Conservation (phyloP, 1,140 invertebrate species). For the Nebria ingens region DNA sequence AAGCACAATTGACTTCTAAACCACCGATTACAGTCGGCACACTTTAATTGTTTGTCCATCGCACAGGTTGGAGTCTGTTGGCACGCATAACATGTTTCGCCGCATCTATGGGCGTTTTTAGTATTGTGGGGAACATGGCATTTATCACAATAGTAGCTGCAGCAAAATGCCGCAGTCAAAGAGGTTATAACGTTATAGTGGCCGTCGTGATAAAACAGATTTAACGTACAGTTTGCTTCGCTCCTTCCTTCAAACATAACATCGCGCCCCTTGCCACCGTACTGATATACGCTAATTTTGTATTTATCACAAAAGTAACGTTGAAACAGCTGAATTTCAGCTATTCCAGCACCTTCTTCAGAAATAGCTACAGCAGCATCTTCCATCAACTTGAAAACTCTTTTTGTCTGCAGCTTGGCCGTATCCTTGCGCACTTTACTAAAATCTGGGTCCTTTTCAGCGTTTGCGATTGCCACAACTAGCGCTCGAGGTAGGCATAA, state of each 20-base stretch:
- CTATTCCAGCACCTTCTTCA: background rate
- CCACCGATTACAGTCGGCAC: slow-evolving; percentile 7
- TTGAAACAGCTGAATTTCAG: slow-evolving; percentile 11
- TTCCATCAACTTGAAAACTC: background rate
- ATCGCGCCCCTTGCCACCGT: slow-evolving; percentile 4
- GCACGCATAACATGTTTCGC: background rate
- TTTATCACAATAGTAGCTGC: background rate
- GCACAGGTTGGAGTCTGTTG: slow-evolving; percentile 9
- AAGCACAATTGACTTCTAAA: slow-evolving; percentile 13
- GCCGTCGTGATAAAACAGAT: slow-evolving; percentile 9
- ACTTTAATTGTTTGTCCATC: background rate
- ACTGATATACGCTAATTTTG: slow-evolving; percentile 12
- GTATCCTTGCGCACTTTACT: background rate
- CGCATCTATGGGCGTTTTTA: background rate
- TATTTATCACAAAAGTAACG: slow-evolving; percentile 11
- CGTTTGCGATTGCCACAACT: slow-evolving; percentile 11
- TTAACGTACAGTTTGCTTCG: background rate
- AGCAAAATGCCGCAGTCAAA: slow-evolving; percentile 5
- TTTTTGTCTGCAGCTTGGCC: background rate
- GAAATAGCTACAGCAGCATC: background rate
- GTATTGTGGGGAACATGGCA: background rate
- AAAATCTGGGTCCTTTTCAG: slow-evolving; percentile 1
- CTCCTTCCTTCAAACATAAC: background rate
- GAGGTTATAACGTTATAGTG: slow-evolving; percentile 8
- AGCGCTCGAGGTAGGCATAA: slow-evolving; percentile 14